Base-by-base conservation (phyloP, 2,797 vertebrate genomes). In the Crax fasciolata region DNA sequence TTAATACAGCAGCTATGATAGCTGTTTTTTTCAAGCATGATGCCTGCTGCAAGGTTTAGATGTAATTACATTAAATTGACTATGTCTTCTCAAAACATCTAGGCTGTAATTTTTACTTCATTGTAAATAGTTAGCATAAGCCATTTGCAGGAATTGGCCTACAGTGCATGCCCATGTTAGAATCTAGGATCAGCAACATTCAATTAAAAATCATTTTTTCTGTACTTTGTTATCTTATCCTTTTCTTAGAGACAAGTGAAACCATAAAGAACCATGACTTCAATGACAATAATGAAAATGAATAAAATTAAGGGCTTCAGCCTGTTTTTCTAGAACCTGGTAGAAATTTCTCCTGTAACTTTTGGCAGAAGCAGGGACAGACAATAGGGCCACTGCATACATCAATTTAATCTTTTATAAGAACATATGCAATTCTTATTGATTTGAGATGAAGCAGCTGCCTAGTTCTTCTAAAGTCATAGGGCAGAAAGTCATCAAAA, bases 321-420 rank as follows among this genome's bases (percentile, higher is more conserved):
- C 16, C 38, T 71, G 18, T 43, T 93, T 85, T 57, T 30, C 24
- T 28, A 65, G 35, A 81, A 74, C 10, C 35, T 78, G 68, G 49
- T 78, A 76, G 76, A 81, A 87, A 10, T 87, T 80, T 71, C 68
- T 35, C 61, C 49, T 48, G 13, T 35, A 41, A 77, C 32, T 72
- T 35, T 87, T 46, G 66, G 61, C 78, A 90, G 35, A 74, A 90
- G 18, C 58, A 80, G 78, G 48, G 52, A 67, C 57, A 87, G 68
- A 70, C 75, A 70, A 62, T 65, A 43, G n/a, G 9, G 5, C n/a
- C 71, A n/a, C 23, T 54, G 67, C 44, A 57, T 46, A 44, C 1
- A 24, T 77, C 54, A 49, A 54, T 63, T 91, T 85, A 74, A 57
- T 82, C 55, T 84, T 93, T 89, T 55, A 41, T 79, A 87, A 73